Percentiles rank a stretch among this genome's conserved stretches.
phyloP scores from a whole-genome alignment of 2,888 invertebrate genomes.

The Acanthosepion esculentum region DNA sequence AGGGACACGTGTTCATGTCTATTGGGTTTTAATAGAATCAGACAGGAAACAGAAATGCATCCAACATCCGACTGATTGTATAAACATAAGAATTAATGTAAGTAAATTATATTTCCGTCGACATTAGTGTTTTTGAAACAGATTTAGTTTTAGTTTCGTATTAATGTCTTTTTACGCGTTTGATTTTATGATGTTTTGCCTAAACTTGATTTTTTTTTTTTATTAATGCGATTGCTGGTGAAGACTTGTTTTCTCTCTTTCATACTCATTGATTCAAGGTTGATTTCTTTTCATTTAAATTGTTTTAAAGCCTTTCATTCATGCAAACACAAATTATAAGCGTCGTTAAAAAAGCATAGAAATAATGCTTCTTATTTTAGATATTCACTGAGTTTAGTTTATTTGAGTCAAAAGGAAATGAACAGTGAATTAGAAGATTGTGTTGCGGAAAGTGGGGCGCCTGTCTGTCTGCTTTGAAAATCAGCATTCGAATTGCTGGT shows the following conservation, averaged over 20 bases:
- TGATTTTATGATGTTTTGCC: not conserved
- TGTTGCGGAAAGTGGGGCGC: too few relatives aligned
- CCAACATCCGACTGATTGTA: not conserved
- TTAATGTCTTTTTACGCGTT: not conserved
- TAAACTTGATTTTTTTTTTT: not conserved
- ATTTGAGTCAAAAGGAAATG: too few relatives aligned
- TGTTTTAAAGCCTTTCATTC: too few relatives aligned
- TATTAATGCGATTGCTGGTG: not conserved
- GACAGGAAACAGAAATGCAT: not conserved
- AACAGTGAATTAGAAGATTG: too few relatives aligned
- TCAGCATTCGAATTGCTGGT: too few relatives aligned
- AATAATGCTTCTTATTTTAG: too few relatives aligned
- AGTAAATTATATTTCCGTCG: not conserved
- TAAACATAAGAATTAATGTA: conserved; percentile 22
- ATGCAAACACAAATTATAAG: too few relatives aligned
- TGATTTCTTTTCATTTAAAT: too few relatives aligned
- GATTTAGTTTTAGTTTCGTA: not conserved
- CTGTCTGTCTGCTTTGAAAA: too few relatives aligned
- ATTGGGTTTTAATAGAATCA: not conserved
- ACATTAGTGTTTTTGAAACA: not conserved
- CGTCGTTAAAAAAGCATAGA: too few relatives aligned
- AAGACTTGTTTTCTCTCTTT: not conserved
- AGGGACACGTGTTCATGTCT: not conserved
- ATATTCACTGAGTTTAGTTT: too few relatives aligned
- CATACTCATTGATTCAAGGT: too few relatives aligned